phyloP scores from a whole-genome alignment of 1,140 invertebrate genomes.

The Mylabris phalerata region DNA sequence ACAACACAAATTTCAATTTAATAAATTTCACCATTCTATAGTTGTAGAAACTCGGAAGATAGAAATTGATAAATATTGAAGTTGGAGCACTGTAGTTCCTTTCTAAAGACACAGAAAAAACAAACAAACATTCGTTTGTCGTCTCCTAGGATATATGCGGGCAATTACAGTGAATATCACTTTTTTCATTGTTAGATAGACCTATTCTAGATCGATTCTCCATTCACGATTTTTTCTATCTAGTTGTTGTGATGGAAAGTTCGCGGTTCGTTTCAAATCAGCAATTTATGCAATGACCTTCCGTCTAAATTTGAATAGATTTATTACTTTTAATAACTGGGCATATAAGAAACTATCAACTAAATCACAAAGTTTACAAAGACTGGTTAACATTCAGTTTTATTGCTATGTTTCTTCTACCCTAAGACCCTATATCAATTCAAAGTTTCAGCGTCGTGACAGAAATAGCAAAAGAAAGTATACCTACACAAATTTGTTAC shows the following conservation, averaged over 20 bases:
- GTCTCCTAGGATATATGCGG: not conserved
- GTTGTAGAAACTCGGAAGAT: too few species aligned
- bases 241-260: conserved; percentile 1
- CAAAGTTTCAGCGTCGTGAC: too few species aligned
- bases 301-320: not conserved
- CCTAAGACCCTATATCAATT: too few species aligned
- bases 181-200: conserved; percentile 1
- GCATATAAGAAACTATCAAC: not conserved
- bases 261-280: conserved; percentile 14
- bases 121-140: conserved; percentile 1
- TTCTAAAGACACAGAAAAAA: not conserved
- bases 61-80: too few species aligned
- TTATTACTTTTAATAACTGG: conserved; percentile 14
- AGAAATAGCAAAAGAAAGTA: too few species aligned
- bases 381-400: too few species aligned
- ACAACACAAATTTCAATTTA: not conserved
- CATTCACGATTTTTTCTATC: too few species aligned
- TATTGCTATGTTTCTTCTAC: too few species aligned
- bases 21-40: too few species aligned
- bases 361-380: too few species aligned
- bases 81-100: too few species aligned
- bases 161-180: not conserved
- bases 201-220: not conserved
- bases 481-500: too few species aligned
- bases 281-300: conserved; percentile 5